These are phyloP conservation scores for Daphoenositta chrysoptera DNA, from an alignment of 2,113 vertebrate genomes.

Conservation along the genomic window DNA sequence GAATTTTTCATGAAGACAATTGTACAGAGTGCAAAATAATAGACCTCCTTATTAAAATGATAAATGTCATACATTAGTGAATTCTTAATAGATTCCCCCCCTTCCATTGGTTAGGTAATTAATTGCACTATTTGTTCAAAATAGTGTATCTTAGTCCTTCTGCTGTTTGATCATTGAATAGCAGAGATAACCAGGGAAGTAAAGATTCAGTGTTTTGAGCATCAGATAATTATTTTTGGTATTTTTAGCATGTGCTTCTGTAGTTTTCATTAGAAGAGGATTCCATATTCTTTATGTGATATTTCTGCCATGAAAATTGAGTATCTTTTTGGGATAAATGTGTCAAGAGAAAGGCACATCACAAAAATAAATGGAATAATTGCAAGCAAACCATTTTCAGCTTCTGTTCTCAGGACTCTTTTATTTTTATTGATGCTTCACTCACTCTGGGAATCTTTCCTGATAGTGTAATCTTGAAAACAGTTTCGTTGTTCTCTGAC, in stretches of 20 bases:
- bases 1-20: background rate
- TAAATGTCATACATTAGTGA: background rate
- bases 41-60: background rate
- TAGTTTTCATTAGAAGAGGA: background rate
- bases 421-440: constrained; percentile 30
- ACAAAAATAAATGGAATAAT: constrained; percentile 39
- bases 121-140: background rate
- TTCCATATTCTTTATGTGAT: background rate
- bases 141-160: background rate
- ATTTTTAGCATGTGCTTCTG: background rate
- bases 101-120: background rate
- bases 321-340: constrained; percentile 14
- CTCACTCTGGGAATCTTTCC: background rate
- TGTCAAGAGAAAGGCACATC: constrained; percentile 23
- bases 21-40: background rate
- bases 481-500: constrained; percentile 19
- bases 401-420: background rate
- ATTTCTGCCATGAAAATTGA: background rate
- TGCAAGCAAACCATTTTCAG: constrained; percentile 36
- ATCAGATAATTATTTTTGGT: background rate
- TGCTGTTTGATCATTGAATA: background rate
- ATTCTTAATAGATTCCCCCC: background rate
- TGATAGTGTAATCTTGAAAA: constrained; percentile 19
- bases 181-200: background rate
- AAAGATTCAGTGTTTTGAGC: background rate